Evolutionary conservation across 92 coral and sea anemone genomes (phyloP), one percentile per base, ranked within the genome.

Genomic region (Meandrina meandrites): DNA sequence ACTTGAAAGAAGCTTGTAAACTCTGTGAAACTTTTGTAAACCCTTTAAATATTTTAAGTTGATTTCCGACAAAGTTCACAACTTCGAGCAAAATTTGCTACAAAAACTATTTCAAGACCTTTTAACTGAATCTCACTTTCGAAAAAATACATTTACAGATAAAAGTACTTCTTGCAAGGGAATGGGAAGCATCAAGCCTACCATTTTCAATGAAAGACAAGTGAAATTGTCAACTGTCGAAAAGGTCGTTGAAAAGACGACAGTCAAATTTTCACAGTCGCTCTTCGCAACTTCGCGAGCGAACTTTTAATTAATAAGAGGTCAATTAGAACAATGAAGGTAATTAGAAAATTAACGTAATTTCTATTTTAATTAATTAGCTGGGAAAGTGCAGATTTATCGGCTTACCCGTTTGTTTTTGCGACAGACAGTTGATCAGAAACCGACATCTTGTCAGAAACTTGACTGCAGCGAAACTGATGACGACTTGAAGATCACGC

Each of bases 241-340:
- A 81, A 47, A 35, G 19, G 17, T 34, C 36, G 34, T 18, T 77
- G 72, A 53, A 45, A 40, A 24, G 22, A 73, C 48, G 67, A 17
- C 35, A 12, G 31, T 50, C 42, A 79, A n/a, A 24, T 45, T 76
- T 76, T 45, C 83, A 32, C 69, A 18, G 13, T 5, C 1, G 24
- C 69, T 16, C 70, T 31, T 27, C 45, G 6, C n/a, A 6, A 2
- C 8, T 72, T 42, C 35, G 16, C 24, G 68, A 12, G 17, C 22
- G 1, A 24, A 22, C n/a, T n/a, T 57, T 56, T 37, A 28, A 5
- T 66, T 17, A 18, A 18, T 71, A 74, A 84, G 15, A 8, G 27
- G 80, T 67, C 83, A 77, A 84, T 85, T 85, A 85, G 88, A 85
- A 76, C 83, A 76, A 77, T 76, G 18, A 76, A 8, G 0, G 19